Base-by-base conservation (phyloP, 2,797 vertebrate species). In the Bucorvus abyssinicus region DNA sequence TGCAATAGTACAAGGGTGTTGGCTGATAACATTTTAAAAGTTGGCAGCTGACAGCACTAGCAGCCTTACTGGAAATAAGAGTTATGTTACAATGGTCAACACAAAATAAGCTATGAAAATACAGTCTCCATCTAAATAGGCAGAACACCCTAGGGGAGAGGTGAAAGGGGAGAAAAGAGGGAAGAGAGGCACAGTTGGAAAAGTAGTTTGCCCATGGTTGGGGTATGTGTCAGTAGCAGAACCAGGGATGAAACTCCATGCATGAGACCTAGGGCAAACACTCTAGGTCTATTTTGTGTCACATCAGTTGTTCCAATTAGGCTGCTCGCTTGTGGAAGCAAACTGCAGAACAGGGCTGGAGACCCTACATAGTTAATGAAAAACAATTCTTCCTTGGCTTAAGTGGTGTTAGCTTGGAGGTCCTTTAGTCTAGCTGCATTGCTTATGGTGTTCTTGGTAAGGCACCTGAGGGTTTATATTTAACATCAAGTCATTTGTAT, bases 381-480 rank as follows among this genome's bases (percentile, higher is more conserved):
- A 83, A 83, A 7, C 10, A 21, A 27, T 70, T 93, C 36, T 84
- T 90, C 49, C 40, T 91, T 90, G n/a, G 69, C 45, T 84, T 61
- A 76, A 87, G 82, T 61, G 38, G 16, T 55, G 42, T 81, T 78
- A 76, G 23, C 44, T 89, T 84, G 55, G 70, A 95, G 32, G 45
- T 76, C 56, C 67, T 78, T 65, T 42, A 59, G 85, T 76, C 65
- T 73, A 87, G 69, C 68, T 59, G 38, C 87, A 73, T 69, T 91
- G 73, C 70, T 93, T 95, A 56, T 9, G 69, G 44, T 69, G 63
- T 67, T 76, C 70, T 84, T 84, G 65, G 30, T 70, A n/a, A 93
- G 55, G 63, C 87, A 94, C 94, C 93, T 96, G 87, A 90, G 52
- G 34, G 10, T 57, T 96, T 86, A 73, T 94, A 84, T 84, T 90